Evolutionary conservation across 2,888 invertebrate species (phyloP), one percentile per base, ranked within the genome.

Genomic region (Phania funesta): DNA sequence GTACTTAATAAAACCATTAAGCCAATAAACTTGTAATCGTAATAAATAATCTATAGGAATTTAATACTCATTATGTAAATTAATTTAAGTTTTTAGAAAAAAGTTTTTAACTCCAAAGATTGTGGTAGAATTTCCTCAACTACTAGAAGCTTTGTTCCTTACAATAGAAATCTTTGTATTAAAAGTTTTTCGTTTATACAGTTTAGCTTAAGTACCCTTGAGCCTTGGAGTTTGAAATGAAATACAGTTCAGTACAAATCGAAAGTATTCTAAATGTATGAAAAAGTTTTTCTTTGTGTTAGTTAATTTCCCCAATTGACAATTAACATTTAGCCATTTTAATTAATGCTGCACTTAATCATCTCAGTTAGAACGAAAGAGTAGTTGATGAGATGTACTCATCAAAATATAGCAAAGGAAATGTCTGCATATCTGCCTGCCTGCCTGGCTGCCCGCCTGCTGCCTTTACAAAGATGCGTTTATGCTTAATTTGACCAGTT

Each of bases 261-360:
- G n/a, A n/a, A 52, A 50, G n/a, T 38, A 13, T 38, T 1, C 35
- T 11, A 38, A 38, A 38, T 38, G 35, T 13, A 38, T 38, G n/a
- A 38, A 38, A 38, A 38, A 11, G 46, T 52, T 52, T 46, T 54
- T 20, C 52, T 68, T 68, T 32, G 60, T 67, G 22, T 71, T 80
- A 67, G 56, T 76, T 81, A 77, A 81, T 81, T 81, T 81, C 81
- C 81, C 81, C 76, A 67, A 76, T 77, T 73, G 76, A 81, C 71
- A 76, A 81, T 81, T 81, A 81, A 73, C 71, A 62, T 76, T 70
- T 60, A 54, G 65, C 54, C 50, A 67, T 73, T 81, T 76, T 77
- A 77, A 81, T 81, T 81, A 77, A 77, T 64, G 70, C 70, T 13
- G 35, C 35, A 38, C n/a, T 38, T n/a, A n/a, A n/a, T n/a, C n/a